phyloP scores from a whole-genome alignment of 2,888 invertebrate genomes.

The Parthenolecanium corni region DNA sequence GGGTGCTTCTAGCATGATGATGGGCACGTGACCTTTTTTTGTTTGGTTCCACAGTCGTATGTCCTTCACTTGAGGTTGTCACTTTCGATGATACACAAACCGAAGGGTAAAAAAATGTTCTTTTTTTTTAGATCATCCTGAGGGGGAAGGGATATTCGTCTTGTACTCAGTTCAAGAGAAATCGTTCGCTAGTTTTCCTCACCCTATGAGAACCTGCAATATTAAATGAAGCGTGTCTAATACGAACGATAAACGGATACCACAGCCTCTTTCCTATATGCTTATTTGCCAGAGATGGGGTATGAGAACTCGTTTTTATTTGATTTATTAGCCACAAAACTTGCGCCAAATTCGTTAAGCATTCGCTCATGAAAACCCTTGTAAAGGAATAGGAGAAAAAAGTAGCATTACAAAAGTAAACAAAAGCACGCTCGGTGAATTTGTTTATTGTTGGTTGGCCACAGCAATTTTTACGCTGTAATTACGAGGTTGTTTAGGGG shows the following conservation, averaged over 20 bases:
- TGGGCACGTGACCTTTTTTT: slow-evolving; percentile 9
- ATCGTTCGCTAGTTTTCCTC: no score
- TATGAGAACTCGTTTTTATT: background rate
- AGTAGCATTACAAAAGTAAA: background rate
- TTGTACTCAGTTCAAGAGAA: no score
- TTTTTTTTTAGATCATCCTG: background rate
- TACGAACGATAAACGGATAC: background rate
- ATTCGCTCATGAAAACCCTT: background rate
- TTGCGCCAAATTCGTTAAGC: background rate
- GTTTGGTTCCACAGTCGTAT: background rate
- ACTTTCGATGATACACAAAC: slow-evolving; percentile 13
- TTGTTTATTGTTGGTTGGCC: no score
- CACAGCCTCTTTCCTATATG: background rate
- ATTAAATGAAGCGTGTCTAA: background rate
- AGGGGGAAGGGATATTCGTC: no score
- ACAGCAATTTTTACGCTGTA: no score
- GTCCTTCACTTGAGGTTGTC: slow-evolving; percentile 23
- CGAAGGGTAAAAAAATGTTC: background rate
- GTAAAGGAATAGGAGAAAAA: background rate
- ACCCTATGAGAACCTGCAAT: no score
- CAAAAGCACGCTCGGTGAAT: no score
- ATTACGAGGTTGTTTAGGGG: no score
- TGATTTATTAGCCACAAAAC: slow-evolving; percentile 1
- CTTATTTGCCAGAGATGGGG: background rate
- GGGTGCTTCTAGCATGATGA: slow-evolving; percentile 2